Evolutionary conservation across 2,888 invertebrate species (phyloP).

Genomic region (Synanthedon formicaeformis): DNA sequence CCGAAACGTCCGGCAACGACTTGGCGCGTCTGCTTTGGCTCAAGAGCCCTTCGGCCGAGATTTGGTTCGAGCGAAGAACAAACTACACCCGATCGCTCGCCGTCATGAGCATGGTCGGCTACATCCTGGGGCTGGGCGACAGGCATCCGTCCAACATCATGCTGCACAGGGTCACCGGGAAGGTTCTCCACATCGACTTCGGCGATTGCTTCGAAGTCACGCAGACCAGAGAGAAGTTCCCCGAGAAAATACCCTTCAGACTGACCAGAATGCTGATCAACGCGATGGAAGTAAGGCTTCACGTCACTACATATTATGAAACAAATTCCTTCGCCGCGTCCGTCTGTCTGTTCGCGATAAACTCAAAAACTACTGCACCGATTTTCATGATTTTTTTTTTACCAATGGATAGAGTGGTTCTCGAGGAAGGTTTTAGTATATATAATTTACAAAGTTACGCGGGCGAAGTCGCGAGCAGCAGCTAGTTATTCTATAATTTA

Average conservation of each 20-base stretch:
- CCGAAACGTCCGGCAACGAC: conserved; percentile 95
- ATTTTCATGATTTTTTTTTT: too few relatives aligned
- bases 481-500: too few relatives aligned
- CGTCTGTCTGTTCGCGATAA: too few relatives aligned
- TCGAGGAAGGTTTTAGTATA: too few relatives aligned
- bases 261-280: conserved; percentile 97
- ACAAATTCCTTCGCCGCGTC: too few relatives aligned
- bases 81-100: conserved; percentile 97
- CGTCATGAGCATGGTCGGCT: conserved; percentile 99
- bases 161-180: conserved; percentile 96
- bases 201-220: conserved; percentile 99
- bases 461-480: too few relatives aligned
- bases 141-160: conserved; percentile 98
- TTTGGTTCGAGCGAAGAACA: conserved; percentile 98
- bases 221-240: conserved; percentile 98
- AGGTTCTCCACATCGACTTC: conserved; percentile 98
- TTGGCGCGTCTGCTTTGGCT: conserved; percentile 94
- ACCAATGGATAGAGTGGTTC: too few relatives aligned
- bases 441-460: too few relatives aligned
- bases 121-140: conserved; percentile 97
- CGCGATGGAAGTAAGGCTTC: conserved; percentile 84
- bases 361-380: too few relatives aligned
- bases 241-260: conserved; percentile 97
- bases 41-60: conserved; percentile 95
- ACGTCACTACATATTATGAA: too few relatives aligned